Conservation (phyloP, 2,888 invertebrate species). For the Proisotoma minuta region DNA sequence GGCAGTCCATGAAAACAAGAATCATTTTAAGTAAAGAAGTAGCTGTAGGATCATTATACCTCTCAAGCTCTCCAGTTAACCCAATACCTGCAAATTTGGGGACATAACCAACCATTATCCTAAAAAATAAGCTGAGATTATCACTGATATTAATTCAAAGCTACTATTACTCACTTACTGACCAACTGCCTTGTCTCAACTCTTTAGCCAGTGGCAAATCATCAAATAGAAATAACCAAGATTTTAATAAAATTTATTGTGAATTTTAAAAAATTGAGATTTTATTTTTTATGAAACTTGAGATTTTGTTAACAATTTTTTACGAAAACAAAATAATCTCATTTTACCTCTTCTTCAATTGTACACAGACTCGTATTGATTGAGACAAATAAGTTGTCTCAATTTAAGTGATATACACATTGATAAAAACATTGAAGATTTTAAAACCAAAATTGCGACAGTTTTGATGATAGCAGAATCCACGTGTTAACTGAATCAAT, state of each 20-base stretch:
- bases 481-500: conserved; percentile 4
- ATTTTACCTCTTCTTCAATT: no score
- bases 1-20: conserved; percentile 6
- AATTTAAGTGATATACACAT: no score
- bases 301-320: no score
- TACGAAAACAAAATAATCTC: no score
- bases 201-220: not conserved
- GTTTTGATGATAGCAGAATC: not conserved
- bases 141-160: conserved; percentile 13
- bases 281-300: not conserved
- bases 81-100: conserved; percentile 28
- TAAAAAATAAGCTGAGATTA: conserved; percentile 18
- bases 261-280: not conserved
- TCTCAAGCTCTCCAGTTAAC: conserved; percentile 24
- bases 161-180: not conserved
- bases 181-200: not conserved
- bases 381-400: no score
- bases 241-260: not conserved
- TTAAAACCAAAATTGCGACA: not conserved
- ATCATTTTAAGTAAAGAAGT: conserved; percentile 14
- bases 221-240: not conserved
- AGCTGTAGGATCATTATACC: conserved; percentile 12
- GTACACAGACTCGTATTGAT: no score
- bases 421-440: not conserved
- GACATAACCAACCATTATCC: conserved; percentile 23